Evolutionary conservation across 2,888 invertebrate genomes (phyloP).

Genomic region (Polydrusus cervinus): DNA sequence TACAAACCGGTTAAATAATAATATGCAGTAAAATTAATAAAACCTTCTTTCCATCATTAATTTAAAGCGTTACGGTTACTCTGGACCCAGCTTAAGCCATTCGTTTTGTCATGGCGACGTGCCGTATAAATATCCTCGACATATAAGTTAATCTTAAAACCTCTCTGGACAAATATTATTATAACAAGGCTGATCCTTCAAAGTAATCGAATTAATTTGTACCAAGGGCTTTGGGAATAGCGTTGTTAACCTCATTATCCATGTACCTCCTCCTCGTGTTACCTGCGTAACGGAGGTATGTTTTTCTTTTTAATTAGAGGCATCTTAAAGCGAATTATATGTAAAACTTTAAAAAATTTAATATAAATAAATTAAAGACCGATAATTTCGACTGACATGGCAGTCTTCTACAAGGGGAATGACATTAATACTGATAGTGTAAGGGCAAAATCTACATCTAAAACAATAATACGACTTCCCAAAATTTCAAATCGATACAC

Average conservation of each 20-base stretch:
- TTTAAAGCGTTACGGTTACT: constrained; percentile 33
- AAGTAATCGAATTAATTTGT: constrained; percentile 55
- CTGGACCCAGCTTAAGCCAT: constrained; percentile 41
- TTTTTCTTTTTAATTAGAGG: background rate
- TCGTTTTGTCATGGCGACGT: constrained; percentile 51
- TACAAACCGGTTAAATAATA: constrained; percentile 28
- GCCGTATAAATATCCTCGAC: constrained; percentile 53
- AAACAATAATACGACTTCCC: no score
- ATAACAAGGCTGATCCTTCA: constrained; percentile 58
- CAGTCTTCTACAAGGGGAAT: no score
- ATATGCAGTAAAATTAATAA: constrained; percentile 30
- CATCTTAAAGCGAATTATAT: background rate
- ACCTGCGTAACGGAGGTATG: background rate
- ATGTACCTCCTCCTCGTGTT: constrained; percentile 19
- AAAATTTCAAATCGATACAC: no score
- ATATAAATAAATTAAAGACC: background rate
- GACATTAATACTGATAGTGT: no score
- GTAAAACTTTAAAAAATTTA: background rate
- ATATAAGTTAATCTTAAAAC: constrained; percentile 56
- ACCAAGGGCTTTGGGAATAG: constrained; percentile 41
- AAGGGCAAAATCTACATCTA: no score
- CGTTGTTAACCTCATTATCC: constrained; percentile 50
- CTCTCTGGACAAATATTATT: constrained; percentile 54
- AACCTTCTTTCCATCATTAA: constrained; percentile 32
- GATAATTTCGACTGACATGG: no score